Conservation (phyloP, 2,797 vertebrate species). For the Dryobates pubescens region DNA sequence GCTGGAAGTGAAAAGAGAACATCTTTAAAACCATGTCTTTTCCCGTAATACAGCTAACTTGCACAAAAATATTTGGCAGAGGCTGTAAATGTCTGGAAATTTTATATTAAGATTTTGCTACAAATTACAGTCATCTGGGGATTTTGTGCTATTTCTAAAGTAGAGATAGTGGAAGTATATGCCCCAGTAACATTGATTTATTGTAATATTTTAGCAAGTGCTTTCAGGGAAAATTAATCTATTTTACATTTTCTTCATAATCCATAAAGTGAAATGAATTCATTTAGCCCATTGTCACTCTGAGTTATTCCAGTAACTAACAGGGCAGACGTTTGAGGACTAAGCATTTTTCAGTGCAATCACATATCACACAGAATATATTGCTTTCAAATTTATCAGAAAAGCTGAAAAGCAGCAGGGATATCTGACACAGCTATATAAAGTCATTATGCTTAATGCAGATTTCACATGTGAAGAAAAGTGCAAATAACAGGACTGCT, state of each 20-base stretch:
- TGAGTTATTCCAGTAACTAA: not conserved
- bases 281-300: not conserved
- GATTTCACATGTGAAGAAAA: not conserved
- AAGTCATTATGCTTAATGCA: not conserved
- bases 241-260: not conserved
- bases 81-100: not conserved
- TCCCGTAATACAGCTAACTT: not conserved
- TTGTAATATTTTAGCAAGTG: not conserved
- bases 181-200: not conserved
- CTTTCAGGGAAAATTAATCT: not conserved
- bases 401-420: not conserved
- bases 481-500: not conserved
- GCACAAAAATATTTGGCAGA: not conserved
- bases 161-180: not conserved
- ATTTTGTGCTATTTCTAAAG: not conserved
- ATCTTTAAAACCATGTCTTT: not conserved
- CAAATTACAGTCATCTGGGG: not conserved
- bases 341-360: not conserved
- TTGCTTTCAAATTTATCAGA: not conserved
- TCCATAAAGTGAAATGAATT: accelerated
- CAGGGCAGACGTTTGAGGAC: not conserved
- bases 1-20: not conserved
- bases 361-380: not conserved
- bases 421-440: not conserved
- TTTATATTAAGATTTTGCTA: not conserved